Evolutionary conservation across 2,113 vertebrate species (phyloP), one percentile per base, ranked within the genome.

Genomic region (Phyllostomus hastatus): DNA sequence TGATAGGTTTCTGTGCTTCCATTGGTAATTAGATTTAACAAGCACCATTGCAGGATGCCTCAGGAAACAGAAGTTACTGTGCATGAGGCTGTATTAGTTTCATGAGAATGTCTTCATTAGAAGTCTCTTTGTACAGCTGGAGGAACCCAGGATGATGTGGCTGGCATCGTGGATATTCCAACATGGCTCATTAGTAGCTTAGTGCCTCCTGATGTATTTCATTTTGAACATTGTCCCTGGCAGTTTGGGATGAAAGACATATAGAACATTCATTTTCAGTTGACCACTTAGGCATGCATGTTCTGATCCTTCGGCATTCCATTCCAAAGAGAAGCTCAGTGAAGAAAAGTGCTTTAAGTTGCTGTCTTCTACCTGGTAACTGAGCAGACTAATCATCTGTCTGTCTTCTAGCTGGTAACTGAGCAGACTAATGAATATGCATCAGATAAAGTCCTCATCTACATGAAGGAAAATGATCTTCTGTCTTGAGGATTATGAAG

Each of bases 1-100:
- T 81, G 66, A 70, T 76, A 82, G 54, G 20, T 41, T 70, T 50
- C 83, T 97, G 15, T 69, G 97, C 61, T 97, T 95, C 66, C 72
- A 38, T 90, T 12, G 14, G 82, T 96, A 96, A 96, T 95, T 89
- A 46, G 4, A 5, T 94, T 93, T 97, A 73, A 73, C 61, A 95
- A 64, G 41, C 79, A 87, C 19, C 69, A 50, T 67, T 88, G 89
- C 41, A 83, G 41, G 64, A 48, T 91, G 50, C 80, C 92, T 26
- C 41, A 43, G 73, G 82, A 97, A 70, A 38, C 38, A 80, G 69
- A 88, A 86, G 52, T 79, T 94, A 10, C n/a, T 76, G 38, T 91
- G 38, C n/a, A 31, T 3, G 19, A 78, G 87, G 38, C 38, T 61
- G 48, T 72, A 20, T 59, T 69, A 61, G 31, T 88, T 1, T 88